Conservation (phyloP, 2,888 invertebrate species). For the Chrysolina haemoptera region DNA sequence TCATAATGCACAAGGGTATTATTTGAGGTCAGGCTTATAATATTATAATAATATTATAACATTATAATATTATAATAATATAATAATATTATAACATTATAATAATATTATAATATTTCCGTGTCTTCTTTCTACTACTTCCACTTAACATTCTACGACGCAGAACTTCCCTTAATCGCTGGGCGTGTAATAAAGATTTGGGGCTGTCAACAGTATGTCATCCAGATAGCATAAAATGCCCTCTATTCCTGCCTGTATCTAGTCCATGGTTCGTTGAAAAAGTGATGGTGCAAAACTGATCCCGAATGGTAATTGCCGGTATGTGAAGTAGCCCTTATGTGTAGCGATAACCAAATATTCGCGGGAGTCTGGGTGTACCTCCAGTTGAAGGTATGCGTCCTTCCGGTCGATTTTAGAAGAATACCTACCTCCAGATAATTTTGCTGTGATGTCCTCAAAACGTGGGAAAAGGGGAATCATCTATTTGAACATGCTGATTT, state of each 20-base stretch:
- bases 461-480: conserved; percentile 44
- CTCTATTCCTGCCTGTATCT: conserved; percentile 35
- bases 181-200: conserved; percentile 9
- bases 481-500: conserved; percentile 30
- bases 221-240: conserved; percentile 13
- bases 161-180: too few species aligned
- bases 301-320: conserved; percentile 44
- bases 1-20: too few species aligned
- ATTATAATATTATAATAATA: too few species aligned
- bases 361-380: conserved; percentile 26
- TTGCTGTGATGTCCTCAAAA: conserved; percentile 43
- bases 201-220: conserved; percentile 18
- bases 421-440: conserved; percentile 25
- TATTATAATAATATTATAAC: too few species aligned
- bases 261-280: conserved; percentile 44
- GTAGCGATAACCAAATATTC: conserved; percentile 29
- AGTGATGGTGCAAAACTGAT: conserved; percentile 40
- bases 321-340: conserved; percentile 36
- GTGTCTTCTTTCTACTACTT: too few species aligned
- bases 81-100: too few species aligned
- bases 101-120: too few species aligned
- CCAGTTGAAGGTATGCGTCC: conserved; percentile 26
- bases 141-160: too few species aligned
- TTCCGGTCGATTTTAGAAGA: conserved; percentile 29
- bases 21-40: too few species aligned